phyloP scores from a whole-genome alignment of 2,113 vertebrate genomes.

The Dicaeum eximium region DNA sequence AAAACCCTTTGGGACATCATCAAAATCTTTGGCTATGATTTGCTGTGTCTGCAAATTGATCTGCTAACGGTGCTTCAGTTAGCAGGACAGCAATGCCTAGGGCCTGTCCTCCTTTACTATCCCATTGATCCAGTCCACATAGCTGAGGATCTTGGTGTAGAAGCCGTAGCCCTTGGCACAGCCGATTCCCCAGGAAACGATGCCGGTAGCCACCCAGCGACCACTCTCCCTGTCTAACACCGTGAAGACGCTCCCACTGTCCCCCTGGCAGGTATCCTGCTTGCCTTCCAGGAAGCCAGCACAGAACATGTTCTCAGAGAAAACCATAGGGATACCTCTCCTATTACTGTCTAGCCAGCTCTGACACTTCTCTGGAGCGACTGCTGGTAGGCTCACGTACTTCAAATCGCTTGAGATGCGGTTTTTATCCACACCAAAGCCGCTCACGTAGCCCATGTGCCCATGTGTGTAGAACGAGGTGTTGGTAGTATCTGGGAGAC shows the following conservation, averaged over 20 bases:
- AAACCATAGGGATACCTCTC: background rate
- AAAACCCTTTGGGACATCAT: background rate
- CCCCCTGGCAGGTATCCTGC: slow-evolving; percentile 76
- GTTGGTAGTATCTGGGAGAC: slow-evolving; percentile 75
- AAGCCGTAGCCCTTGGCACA: slow-evolving; percentile 75
- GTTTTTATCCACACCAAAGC: slow-evolving; percentile 76
- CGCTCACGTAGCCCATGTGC: slow-evolving; percentile 80
- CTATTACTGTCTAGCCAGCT: slow-evolving; percentile 16
- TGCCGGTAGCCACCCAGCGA: slow-evolving; percentile 73
- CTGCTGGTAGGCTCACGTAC: slow-evolving; percentile 68
- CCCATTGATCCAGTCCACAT: slow-evolving; percentile 77
- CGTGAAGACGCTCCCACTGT: slow-evolving; percentile 70
- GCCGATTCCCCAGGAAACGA: slow-evolving; percentile 78
- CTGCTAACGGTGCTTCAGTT: background rate
- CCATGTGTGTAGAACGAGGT: background rate
- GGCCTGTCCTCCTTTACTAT: slow-evolving; percentile 23
- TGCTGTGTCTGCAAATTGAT: background rate
- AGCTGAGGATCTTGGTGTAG: slow-evolving; percentile 77
- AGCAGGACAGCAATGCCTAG: background rate
- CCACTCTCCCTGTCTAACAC: background rate
- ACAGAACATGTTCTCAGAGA: slow-evolving; percentile 81
- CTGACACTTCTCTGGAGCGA: slow-evolving; percentile 22
- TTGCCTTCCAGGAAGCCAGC: slow-evolving; percentile 50
- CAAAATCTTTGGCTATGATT: background rate
- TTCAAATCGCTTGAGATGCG: slow-evolving; percentile 41